These are phyloP conservation scores for Tupiocoris notatus DNA, from an alignment of 2,888 invertebrate genomes.

Conservation along the genomic window DNA sequence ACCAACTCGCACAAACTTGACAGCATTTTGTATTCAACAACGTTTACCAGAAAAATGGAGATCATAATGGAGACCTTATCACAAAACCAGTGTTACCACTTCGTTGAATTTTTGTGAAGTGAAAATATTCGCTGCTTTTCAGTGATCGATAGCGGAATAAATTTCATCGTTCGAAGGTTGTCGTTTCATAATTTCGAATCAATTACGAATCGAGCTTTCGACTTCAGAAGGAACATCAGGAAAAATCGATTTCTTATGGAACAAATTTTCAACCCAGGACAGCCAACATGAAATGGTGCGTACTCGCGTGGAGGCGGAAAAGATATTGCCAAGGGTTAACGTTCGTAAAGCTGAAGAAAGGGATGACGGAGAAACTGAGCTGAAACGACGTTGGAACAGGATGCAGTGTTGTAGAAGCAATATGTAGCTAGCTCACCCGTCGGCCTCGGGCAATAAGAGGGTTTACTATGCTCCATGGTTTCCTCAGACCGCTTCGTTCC, in stretches of 20 bases:
- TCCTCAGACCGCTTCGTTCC: slow-evolving; percentile 4
- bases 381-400: slow-evolving; percentile 8
- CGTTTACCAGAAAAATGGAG: no score
- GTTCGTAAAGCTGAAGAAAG: slow-evolving; percentile 28
- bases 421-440: slow-evolving; percentile 24
- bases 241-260: neutral
- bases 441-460: slow-evolving; percentile 36
- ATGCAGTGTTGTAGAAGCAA: slow-evolving; percentile 35
- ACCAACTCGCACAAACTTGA: no score
- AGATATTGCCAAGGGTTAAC: slow-evolving; percentile 26
- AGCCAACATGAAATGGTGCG: slow-evolving; percentile 24
- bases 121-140: no score
- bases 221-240: no score
- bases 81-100: no score
- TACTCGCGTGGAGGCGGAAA: slow-evolving; percentile 8
- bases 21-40: no score
- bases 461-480: slow-evolving; percentile 27
- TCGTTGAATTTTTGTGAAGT: no score
- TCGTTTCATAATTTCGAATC: no score
- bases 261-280: slow-evolving; percentile 24
- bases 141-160: no score
- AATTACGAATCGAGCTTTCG: no score
- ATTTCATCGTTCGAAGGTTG: no score
- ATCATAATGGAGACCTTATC: no score
- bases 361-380: neutral